Evolutionary conservation across 2,113 vertebrate genomes (phyloP), one percentile per base, ranked within the genome.

Genomic region (Noturus placidus): DNA sequence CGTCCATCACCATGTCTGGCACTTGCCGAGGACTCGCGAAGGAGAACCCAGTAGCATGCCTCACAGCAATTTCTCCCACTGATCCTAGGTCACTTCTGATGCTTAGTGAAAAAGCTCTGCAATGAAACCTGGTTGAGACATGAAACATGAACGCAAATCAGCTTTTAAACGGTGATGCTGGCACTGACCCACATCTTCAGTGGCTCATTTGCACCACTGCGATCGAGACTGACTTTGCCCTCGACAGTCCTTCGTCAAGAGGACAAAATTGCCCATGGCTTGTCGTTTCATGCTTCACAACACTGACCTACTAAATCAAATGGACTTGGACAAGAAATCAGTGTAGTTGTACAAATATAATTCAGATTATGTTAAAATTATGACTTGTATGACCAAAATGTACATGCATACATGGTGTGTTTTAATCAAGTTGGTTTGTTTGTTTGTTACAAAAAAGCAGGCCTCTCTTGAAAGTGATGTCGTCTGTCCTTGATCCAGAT

Each of bases 401-500:
- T 84, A 70, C 19, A 30, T 10, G n/a, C 35, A 22, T 72, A 46
- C 25, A 15, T 57, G 11, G 25, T 61, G 27, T 1, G 50, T 77
- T 80, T 20, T 38, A 69, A 81, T 54, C 77, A 57, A 63, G 85
- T 56, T 33, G 14, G 30, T 69, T 81, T 80, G 57, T 30, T 81
- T 80, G 57, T 30, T 76, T 63, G 77, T 83, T 65, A n/a, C 63
- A 77, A 15, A 76, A 76, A 78, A 50, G 10, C 70, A 86, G 74
- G 46, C 50, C 54, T 67, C 27, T 22, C 72, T 83, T 59, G 57
- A 85, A 81, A 54, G 42, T 87, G 59, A 85, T 77, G 50, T 61
- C 9, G 82, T 6, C 30, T 88, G 80, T 86, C 87, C 65, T 90
- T 88, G 84, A 86, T 86, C 87, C 84, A 90, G 87, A 90, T 88